Conservation (phyloP, 2,113 vertebrate genomes). For the Aegotheles bennettii region DNA sequence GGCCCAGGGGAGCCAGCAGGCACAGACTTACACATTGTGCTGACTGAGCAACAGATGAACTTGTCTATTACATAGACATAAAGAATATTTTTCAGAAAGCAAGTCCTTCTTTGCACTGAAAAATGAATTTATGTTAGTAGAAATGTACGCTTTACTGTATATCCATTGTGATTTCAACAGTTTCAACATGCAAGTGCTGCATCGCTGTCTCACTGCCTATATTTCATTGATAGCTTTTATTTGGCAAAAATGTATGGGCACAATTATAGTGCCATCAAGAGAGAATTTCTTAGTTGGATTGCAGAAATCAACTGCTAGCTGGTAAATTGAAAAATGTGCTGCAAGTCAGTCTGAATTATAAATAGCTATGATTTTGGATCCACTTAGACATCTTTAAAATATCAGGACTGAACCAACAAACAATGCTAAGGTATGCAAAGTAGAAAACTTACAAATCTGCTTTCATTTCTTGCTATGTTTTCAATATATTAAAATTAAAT, state of each 20-base stretch:
- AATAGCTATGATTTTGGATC: neutral
- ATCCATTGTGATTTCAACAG: neutral
- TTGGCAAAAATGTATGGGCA: neutral
- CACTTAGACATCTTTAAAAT: neutral
- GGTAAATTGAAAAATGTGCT: neutral
- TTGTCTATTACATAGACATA: neutral
- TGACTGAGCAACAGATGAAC: neutral
- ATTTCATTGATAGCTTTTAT: neutral
- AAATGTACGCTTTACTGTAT: neutral
- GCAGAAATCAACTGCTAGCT: neutral
- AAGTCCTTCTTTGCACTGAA: neutral
- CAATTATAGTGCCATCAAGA: neutral
- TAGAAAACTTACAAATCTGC: neutral
- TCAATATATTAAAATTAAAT: neutral
- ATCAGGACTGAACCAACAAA: neutral
- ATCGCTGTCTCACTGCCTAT: neutral
- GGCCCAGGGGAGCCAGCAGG: neutral
- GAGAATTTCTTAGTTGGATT: neutral
- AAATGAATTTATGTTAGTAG: neutral
- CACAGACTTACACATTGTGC: neutral
- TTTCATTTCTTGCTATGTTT: neutral
- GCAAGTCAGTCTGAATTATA: neutral
- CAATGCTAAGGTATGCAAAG: neutral
- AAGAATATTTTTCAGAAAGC: neutral
- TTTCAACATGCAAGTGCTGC: neutral